A percentile compares a stretch with the other conserved stretches of the same genome.
Evolutionary conservation across 2,797 vertebrate genomes (phyloP).

Genomic region (Phoeniculus purpureus): DNA sequence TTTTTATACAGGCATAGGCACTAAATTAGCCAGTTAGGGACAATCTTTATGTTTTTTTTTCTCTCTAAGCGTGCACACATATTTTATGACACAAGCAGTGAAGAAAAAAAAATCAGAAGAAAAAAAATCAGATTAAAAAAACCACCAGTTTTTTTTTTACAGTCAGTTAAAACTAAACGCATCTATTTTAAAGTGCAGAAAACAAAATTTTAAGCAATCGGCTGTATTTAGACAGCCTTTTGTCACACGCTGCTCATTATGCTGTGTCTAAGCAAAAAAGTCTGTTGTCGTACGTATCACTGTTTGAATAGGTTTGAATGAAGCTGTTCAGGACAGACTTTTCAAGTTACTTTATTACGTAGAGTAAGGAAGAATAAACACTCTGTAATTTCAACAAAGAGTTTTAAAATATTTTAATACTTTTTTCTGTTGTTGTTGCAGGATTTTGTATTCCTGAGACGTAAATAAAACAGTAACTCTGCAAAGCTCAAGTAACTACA

Average conservation of each 20-base stretch:
- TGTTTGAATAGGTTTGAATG: neutral
- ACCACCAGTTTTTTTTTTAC: no score
- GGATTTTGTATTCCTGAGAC: conserved; percentile 36
- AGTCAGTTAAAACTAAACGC: neutral
- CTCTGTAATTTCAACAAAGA: neutral
- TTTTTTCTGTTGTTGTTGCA: conserved; percentile 1
- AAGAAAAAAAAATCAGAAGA: neutral
- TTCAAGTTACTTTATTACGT: neutral
- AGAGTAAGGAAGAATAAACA: neutral
- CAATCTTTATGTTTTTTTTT: neutral
- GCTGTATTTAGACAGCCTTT: neutral
- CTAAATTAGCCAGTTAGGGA: neutral
- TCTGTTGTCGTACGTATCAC: neutral
- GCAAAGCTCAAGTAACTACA: conserved; percentile 49
- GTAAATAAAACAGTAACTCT: conserved; percentile 72
- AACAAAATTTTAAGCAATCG: neutral
- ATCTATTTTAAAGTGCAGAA: neutral
- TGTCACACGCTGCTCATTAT: neutral
- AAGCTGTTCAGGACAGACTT: neutral
- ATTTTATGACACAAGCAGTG: neutral
- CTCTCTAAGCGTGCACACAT: neutral
- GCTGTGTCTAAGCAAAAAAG: conserved; percentile 2
- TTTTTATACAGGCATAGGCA: neutral
- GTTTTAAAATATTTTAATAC: neutral
- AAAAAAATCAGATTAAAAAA: neutral